These are phyloP conservation scores for Peromyscus nudipes DNA, from an alignment of 2,797 vertebrate species.

Conservation along the genomic window DNA sequence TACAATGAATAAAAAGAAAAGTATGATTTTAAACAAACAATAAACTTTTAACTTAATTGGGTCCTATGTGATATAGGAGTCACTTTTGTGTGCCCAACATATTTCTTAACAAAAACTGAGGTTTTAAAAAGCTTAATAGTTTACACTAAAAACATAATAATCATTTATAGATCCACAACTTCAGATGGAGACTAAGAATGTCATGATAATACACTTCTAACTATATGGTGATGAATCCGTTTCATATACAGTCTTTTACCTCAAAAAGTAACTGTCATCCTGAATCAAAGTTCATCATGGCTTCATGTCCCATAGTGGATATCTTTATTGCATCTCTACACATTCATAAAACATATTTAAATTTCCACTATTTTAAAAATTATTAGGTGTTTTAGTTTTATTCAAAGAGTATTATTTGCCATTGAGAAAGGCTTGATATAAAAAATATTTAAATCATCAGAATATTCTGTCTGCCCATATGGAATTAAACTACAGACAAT, in stretches of 20 bases:
- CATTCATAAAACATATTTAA: not conserved
- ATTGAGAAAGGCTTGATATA: not conserved
- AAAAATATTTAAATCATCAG: not conserved
- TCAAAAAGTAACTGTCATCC: not conserved
- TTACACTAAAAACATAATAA: conserved; percentile 9
- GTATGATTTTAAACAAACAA: conserved; percentile 12
- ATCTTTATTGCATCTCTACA: not conserved
- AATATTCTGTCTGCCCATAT: not conserved
- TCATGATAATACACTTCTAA: not conserved
- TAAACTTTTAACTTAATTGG: conserved; percentile 2
- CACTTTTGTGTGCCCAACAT: not conserved
- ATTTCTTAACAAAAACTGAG: not conserved
- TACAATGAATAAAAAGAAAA: not conserved
- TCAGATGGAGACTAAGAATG: not conserved
- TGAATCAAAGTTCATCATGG: not conserved
- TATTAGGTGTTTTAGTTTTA: not conserved
- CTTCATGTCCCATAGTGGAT: not conserved
- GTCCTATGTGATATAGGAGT: not conserved
- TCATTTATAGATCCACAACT: not conserved
- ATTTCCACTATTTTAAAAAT: no score
- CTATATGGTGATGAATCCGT: no score
- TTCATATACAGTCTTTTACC: not conserved
- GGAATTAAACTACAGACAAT: not conserved
- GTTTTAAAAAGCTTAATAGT: not conserved
- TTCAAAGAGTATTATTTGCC: not conserved